A percentile compares a stretch with the other conserved stretches of the same genome.
These are phyloP conservation scores for Pseudorhombus dupliciocellatus DNA, from an alignment of 2,113 vertebrate genomes.

Conservation along the genomic window DNA sequence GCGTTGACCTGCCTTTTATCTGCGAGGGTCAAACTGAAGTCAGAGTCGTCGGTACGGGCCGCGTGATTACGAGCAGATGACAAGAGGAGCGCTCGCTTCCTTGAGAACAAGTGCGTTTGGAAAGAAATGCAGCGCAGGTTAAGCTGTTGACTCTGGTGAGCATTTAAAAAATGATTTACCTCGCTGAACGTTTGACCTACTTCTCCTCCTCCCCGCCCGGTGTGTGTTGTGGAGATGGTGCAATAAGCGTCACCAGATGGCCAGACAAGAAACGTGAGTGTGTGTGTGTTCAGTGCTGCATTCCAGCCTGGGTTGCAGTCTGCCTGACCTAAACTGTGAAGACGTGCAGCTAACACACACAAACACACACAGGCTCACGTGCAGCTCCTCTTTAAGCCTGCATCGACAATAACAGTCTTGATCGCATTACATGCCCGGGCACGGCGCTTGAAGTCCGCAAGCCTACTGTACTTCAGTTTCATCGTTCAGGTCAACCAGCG, in stretches of 20 bases:
- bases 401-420: slow-evolving; percentile 58
- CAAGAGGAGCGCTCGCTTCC: slow-evolving; percentile 38
- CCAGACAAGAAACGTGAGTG: slow-evolving; percentile 60
- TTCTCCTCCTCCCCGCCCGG: slow-evolving; percentile 19
- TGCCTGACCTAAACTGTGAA: slow-evolving; percentile 53
- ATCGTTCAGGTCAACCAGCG: slow-evolving; percentile 32
- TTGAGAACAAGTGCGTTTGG: slow-evolving; percentile 9
- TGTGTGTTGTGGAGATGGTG: slow-evolving; percentile 60
- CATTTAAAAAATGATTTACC: slow-evolving; percentile 74
- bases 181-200: slow-evolving; percentile 75
- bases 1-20: slow-evolving; percentile 53
- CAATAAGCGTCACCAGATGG: slow-evolving; percentile 79
- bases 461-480: slow-evolving; percentile 51
- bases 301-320: slow-evolving; percentile 60
- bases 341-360: slow-evolving; percentile 36
- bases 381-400: slow-evolving; percentile 44
- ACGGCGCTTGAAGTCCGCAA: slow-evolving; percentile 42
- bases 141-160: slow-evolving; percentile 62
- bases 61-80: slow-evolving; percentile 63
- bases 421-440: slow-evolving; percentile 59
- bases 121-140: not conserved
- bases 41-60: slow-evolving; percentile 25
- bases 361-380: slow-evolving; percentile 21
- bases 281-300: slow-evolving; percentile 58
- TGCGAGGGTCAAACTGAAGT: slow-evolving; percentile 56